Base-by-base conservation (phyloP, 1,140 invertebrate species). In the Bombus terrestris region DNA sequence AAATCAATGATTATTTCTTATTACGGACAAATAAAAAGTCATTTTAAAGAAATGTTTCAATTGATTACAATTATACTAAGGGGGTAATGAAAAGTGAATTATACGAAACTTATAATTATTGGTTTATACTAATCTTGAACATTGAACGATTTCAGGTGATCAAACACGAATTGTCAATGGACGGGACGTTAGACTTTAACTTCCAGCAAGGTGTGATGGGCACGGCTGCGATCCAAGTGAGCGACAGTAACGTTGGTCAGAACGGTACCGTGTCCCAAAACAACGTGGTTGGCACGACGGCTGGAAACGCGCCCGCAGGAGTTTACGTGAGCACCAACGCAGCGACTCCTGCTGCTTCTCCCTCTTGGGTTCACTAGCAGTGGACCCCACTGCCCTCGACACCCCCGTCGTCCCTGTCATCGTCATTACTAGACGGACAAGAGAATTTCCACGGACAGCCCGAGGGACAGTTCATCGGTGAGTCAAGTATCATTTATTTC, bases 181-280 rank as follows among this genome's bases (percentile, higher is more conserved):
- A 98, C 89, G 98, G 98, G n/a, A 97, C 97, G 86, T 95, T 99
- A 92, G 98, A 99, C 95, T 99, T 99, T 94, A 99, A 99, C 94
- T 99, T 99, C 95, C 95, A 92, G 73, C 94, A 95, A 72, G 90
- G 94, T 74, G 92, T 93, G 86, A 94, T 93, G 93, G 92, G 93
- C 59, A 90, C 92, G 0, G 84, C 91, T 18, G 86, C 87, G 43
- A 90, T 90, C 15, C 92, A 94, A 72, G 88, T 94, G 57, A 92
- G 84, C 86, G 93, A 95, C 53, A 89, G 80, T 28, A 90, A 86
- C 59, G 83, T 93, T 81, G 90, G 88, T 6, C 92, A 91, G 73
- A 88, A 89, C 64, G 92, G 91, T 35, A 86, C 88, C 41, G 83
- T 92, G 53, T 87, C 90, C 0, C 92, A 93, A 47, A 93, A 90